A percentile compares a stretch with the other conserved stretches of the same genome.
Evolutionary conservation across 2,113 vertebrate genomes (phyloP).

Genomic region (Alethe castanea): DNA sequence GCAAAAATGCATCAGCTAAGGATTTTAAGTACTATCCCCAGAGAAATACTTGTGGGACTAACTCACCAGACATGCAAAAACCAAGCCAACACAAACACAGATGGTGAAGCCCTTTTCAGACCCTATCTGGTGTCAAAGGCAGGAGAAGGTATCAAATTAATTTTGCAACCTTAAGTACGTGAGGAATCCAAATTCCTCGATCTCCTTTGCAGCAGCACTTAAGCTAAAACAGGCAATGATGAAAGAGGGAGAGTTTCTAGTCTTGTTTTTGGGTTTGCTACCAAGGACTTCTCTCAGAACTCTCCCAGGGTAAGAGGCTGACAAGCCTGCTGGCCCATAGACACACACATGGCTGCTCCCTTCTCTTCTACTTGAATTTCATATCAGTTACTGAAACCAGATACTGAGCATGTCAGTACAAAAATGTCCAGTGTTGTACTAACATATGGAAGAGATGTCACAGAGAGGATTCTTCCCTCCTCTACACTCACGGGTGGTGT

Average conservation of each 20-base stretch:
- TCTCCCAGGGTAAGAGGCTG: not conserved
- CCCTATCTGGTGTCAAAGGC: slow-evolving; percentile 21
- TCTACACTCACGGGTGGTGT: not conserved
- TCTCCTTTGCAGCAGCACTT: not conserved
- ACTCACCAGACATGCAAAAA: not conserved
- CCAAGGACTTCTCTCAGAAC: not conserved
- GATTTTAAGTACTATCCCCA: not conserved
- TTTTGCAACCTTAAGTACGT: not conserved
- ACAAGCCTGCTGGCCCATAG: not conserved
- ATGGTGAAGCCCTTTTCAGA: slow-evolving; percentile 8
- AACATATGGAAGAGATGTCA: not conserved
- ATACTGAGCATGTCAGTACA: not conserved
- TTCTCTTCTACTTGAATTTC: not conserved
- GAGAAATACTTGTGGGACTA: not conserved
- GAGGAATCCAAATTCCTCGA: not conserved
- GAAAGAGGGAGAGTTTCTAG: not conserved
- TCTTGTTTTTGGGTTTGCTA: not conserved
- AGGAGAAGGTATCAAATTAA: slow-evolving; percentile 14
- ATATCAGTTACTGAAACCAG: not conserved
- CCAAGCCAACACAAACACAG: slow-evolving; percentile 44
- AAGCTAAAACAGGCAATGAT: not conserved
- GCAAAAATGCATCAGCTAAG: not conserved
- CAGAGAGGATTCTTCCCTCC: not conserved
- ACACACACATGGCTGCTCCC: not conserved
- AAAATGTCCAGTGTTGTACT: not conserved